Evolutionary conservation across 2,113 vertebrate genomes (phyloP).

Genomic region (Rana temporaria): DNA sequence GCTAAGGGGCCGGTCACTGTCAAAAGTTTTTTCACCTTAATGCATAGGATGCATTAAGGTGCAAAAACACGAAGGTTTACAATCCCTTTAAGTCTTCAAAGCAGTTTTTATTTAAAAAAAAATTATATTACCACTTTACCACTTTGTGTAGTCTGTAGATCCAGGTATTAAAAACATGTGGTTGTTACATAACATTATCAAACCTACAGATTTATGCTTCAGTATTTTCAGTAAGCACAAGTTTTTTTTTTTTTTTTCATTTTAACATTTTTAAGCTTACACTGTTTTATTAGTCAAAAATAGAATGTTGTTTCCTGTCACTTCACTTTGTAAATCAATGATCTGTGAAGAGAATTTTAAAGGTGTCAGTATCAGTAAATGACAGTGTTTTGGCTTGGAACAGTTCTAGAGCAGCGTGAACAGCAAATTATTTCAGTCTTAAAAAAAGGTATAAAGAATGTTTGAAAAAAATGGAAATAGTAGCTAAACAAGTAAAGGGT

Average conservation of each 20-base stretch:
- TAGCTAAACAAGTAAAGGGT: not conserved
- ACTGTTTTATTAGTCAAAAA: conserved; percentile 29
- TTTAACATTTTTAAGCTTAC: conserved; percentile 8
- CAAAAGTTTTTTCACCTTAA: too few relatives aligned
- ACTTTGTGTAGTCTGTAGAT: too few relatives aligned
- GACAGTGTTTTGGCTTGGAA: conserved; percentile 47
- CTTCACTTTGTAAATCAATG: conserved; percentile 17
- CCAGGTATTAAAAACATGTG: too few relatives aligned
- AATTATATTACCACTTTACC: too few relatives aligned
- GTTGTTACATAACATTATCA: too few relatives aligned
- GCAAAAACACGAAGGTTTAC: too few relatives aligned
- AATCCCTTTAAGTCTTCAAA: too few relatives aligned
- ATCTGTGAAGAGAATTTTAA: conserved; percentile 48
- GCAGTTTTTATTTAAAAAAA: too few relatives aligned
- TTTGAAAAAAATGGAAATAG: not conserved
- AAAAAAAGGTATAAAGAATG: not conserved
- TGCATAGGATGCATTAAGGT: too few relatives aligned
- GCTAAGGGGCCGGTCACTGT: too few relatives aligned
- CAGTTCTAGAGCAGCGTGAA: conserved; percentile 18
- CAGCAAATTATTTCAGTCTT: conserved; percentile 38
- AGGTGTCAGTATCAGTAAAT: conserved; percentile 50
- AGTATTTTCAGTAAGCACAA: not conserved
- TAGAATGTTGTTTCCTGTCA: conserved; percentile 29
- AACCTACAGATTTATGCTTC: too few relatives aligned
- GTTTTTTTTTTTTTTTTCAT: not conserved